A percentile compares a stretch with the other conserved stretches of the same genome.
Conservation (phyloP, 1,140 invertebrate species). For the Goniozus legneri region DNA sequence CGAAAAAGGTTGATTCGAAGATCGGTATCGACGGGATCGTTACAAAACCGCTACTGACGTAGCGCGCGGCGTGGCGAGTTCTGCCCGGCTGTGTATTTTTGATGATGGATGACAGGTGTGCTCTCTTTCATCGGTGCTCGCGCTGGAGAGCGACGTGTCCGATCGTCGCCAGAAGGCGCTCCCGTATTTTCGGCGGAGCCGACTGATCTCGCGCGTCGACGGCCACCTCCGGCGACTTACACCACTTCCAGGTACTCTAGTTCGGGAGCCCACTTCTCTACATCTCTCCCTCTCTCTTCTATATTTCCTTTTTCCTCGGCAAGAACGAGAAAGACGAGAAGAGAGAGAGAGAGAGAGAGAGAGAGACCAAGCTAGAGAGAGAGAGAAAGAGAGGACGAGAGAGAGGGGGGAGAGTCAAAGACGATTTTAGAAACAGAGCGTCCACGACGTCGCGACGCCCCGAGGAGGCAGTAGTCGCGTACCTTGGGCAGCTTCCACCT, state of each 20-base stretch:
- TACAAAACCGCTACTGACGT: no score
- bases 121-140: slow-evolving; percentile 13
- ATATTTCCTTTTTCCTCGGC: slow-evolving; percentile 1
- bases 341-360: no score
- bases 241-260: slow-evolving; percentile 26
- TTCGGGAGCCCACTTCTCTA: slow-evolving; percentile 13
- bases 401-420: slow-evolving; percentile 38
- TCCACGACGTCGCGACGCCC: slow-evolving; percentile 48
- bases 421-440: slow-evolving; percentile 51
- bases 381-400: slow-evolving; percentile 23
- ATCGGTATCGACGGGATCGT: no score
- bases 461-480: slow-evolving; percentile 49
- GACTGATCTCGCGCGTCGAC: slow-evolving; percentile 17
- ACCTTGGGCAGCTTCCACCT: slow-evolving; percentile 50
- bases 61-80: no score
- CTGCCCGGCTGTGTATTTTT: no score
- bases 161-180: slow-evolving; percentile 14
- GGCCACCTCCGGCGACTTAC: slow-evolving; percentile 19
- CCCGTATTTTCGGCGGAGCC: slow-evolving; percentile 24
- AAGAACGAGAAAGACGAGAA: no score
- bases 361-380: no score
- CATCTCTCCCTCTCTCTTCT: slow-evolving; percentile 10
- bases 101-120: no score
- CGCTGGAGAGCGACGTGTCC: neutral
- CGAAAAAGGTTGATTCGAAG: no score